phyloP scores from a whole-genome alignment of 1,140 invertebrate genomes.

The Melipona quadrifasciata region DNA sequence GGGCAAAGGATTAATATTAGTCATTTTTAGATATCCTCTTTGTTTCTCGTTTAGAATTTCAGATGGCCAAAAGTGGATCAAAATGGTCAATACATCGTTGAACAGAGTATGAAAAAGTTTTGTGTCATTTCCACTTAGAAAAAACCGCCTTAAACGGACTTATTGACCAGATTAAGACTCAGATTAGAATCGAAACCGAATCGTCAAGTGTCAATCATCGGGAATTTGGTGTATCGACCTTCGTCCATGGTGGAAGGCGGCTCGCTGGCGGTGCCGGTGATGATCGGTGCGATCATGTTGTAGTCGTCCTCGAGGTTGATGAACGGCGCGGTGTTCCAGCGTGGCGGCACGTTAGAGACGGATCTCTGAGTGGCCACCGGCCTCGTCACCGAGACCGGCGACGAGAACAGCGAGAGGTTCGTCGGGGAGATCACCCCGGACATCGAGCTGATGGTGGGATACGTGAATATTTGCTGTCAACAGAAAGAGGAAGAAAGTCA shows the following conservation, averaged over 20 bases:
- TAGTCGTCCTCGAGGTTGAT: constrained; percentile 96
- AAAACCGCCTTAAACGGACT: no score
- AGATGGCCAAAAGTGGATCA: no score
- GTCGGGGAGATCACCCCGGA: constrained; percentile 95
- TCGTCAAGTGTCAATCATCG: no score
- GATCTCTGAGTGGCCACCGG: constrained; percentile 83
- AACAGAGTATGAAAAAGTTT: no score
- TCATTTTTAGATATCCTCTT: no score
- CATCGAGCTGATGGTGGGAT: constrained; percentile 90
- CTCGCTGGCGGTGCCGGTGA: constrained; percentile 79
- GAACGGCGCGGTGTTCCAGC: constrained; percentile 93
- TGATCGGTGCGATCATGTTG: constrained; percentile 87
- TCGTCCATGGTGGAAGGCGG: constrained; percentile 79
- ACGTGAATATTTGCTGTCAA: constrained; percentile 91
- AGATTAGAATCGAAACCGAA: not conserved
- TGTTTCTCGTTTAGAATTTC: no score
- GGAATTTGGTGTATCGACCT: constrained; percentile 62
- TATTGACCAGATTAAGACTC: not conserved
- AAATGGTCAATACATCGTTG: no score
- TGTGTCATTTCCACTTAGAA: no score
- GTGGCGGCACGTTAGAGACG: constrained; percentile 85
- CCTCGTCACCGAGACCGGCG: constrained; percentile 88
- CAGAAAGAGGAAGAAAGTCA: not conserved
- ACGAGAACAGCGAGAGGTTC: constrained; percentile 93
- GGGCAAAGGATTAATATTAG: no score